A percentile compares a stretch with the other conserved stretches of the same genome.
These are phyloP conservation scores for Zeuzera pyrina DNA, from an alignment of 2,888 invertebrate species.

Conservation along the genomic window DNA sequence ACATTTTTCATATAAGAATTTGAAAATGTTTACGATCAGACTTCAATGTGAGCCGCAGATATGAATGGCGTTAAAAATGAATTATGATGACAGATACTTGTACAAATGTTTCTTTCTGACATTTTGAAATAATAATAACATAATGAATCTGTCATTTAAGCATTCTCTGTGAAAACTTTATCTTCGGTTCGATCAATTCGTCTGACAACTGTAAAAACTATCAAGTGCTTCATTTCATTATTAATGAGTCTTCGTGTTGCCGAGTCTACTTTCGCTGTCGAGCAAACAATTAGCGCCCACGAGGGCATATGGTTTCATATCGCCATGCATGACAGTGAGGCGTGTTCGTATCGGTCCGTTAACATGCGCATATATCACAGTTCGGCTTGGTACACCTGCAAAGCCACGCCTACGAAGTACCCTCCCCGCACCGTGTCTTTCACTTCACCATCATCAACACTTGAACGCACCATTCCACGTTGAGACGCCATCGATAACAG, in stretches of 20 bases:
- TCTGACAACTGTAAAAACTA: conserved; percentile 22
- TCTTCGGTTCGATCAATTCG: conserved; percentile 30
- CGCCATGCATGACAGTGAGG: conserved; percentile 54
- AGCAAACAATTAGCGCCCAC: conserved; percentile 56
- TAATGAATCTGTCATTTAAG: conserved; percentile 46
- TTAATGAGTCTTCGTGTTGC: conserved; percentile 25
- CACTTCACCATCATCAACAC: conserved; percentile 50
- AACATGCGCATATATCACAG: conserved; percentile 67
- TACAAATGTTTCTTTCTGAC: no score
- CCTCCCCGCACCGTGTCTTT: conserved; percentile 33
- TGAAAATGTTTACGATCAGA: no score
- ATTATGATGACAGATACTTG: no score
- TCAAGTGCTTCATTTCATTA: conserved; percentile 24
- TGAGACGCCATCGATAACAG: conserved; percentile 41
- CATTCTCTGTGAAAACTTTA: conserved; percentile 24
- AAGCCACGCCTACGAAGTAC: conserved; percentile 44
- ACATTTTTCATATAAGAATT: no score
- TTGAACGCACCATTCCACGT: conserved; percentile 42
- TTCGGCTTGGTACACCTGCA: conserved; percentile 60
- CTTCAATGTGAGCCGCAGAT: no score
- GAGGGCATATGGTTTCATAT: conserved; percentile 10
- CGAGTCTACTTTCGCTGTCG: conserved; percentile 36
- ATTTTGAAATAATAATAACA: no score
- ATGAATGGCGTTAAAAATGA: no score
- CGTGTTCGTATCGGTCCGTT: conserved; percentile 57